Percentiles rank a stretch among this genome's conserved stretches.
phyloP scores from a whole-genome alignment of 2,113 vertebrate genomes.

The Cavia aperea region DNA sequence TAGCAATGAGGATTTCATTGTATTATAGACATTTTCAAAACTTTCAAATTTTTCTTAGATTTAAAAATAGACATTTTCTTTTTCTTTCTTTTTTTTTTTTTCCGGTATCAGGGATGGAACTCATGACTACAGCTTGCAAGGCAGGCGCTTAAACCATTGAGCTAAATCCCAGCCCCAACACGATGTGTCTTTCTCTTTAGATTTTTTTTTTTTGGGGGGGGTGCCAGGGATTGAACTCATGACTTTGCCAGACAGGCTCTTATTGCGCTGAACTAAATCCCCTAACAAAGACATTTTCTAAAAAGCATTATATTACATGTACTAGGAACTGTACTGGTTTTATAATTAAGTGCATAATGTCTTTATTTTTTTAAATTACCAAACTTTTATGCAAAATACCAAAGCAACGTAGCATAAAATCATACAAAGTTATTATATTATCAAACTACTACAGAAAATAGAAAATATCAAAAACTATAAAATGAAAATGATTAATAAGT shows the following conservation, averaged over 20 bases:
- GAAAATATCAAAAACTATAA: conserved; percentile 11
- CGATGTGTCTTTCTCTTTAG: no score
- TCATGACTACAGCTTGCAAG: no score
- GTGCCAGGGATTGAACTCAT: no score
- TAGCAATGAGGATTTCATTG: background rate
- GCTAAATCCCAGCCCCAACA: no score
- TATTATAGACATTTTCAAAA: background rate
- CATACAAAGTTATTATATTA: background rate
- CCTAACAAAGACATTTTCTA: background rate
- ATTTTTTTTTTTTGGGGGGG: no score
- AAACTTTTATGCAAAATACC: conserved; percentile 6
- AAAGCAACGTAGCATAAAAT: background rate
- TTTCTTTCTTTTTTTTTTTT: no score
- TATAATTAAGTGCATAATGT: conserved; percentile 42
- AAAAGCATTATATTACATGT: background rate
- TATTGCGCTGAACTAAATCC: no score
- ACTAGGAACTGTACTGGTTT: background rate
- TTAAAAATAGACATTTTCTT: background rate
- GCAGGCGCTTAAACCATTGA: no score
- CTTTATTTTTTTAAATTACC: background rate
- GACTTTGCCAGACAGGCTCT: no score
- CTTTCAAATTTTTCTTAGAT: conserved; percentile 4
- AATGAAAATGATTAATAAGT: background rate
- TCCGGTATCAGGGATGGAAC: no score
- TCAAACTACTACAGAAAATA: background rate